Evolutionary conservation across 2,888 invertebrate species (phyloP).

Genomic region (Dolichomitus sp.): DNA sequence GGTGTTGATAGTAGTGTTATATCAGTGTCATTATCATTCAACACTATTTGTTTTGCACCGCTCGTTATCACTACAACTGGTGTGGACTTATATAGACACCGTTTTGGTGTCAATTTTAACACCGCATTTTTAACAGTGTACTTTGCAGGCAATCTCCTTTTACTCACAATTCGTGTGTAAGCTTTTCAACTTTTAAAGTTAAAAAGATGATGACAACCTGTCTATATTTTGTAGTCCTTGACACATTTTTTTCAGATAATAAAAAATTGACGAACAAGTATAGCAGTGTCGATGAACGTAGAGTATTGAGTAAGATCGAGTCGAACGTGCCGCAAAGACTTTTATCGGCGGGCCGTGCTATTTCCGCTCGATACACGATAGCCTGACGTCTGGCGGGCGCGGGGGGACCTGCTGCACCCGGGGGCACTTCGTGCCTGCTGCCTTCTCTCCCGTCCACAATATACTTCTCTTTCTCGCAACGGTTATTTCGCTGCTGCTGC

Average conservation of each 20-base stretch:
- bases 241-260: neutral
- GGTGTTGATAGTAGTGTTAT: no score
- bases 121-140: no score
- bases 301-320: slow-evolving; percentile 31
- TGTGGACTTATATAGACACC: no score
- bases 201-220: neutral
- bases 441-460: slow-evolving; percentile 26
- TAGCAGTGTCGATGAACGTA: neutral
- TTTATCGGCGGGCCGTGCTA: slow-evolving; percentile 72
- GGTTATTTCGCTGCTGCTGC: slow-evolving; percentile 63
- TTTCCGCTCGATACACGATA: slow-evolving; percentile 72
- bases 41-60: no score
- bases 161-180: no score
- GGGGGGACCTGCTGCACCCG: slow-evolving; percentile 50
- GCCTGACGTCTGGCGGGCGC: slow-evolving; percentile 42
- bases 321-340: slow-evolving; percentile 57
- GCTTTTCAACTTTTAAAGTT: neutral
- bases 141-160: no score
- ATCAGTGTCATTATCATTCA: no score
- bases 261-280: neutral
- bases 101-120: no score
- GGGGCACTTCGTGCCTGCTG: slow-evolving; percentile 59
- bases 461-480: slow-evolving; percentile 58
- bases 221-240: neutral
- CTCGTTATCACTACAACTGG: no score